A percentile compares a stretch with the other conserved stretches of the same genome.
These are phyloP conservation scores for Ariolimax columbianus DNA, from an alignment of 2,888 invertebrate species.

Conservation along the genomic window DNA sequence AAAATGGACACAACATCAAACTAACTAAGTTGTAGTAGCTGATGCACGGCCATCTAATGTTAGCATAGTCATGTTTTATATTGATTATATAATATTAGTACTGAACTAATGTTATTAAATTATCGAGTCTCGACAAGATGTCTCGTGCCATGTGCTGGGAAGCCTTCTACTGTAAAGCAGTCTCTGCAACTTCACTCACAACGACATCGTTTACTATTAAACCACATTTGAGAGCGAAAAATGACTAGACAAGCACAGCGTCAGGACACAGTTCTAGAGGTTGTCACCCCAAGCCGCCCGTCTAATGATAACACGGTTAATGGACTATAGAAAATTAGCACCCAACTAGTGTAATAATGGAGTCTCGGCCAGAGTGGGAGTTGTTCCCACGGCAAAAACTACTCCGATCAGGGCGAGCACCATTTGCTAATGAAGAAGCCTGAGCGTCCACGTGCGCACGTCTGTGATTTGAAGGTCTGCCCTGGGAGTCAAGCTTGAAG, in stretches of 20 bases:
- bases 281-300: neutral
- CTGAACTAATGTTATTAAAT: too few relatives aligned
- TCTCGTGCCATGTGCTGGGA: too few relatives aligned
- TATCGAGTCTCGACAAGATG: too few relatives aligned
- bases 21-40: too few relatives aligned
- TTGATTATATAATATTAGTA: too few relatives aligned
- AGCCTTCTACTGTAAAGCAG: too few relatives aligned
- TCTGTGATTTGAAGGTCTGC: conserved; percentile 6
- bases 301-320: conserved; percentile 20
- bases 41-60: too few relatives aligned
- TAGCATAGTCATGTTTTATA: too few relatives aligned
- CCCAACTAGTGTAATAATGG: conserved; percentile 8
- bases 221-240: too few relatives aligned
- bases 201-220: too few relatives aligned
- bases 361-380: neutral
- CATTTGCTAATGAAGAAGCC: conserved; percentile 34
- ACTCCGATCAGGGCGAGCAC: neutral
- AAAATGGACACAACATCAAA: too few relatives aligned
- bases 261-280: neutral
- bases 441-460: neutral
- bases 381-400: conserved; percentile 14
- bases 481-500: neutral
- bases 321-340: conserved; percentile 30
- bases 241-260: neutral
- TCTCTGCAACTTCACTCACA: too few relatives aligned